Evolutionary conservation across 2,888 invertebrate genomes (phyloP), one percentile per base, ranked within the genome.

Genomic region (Drosophila affinis): DNA sequence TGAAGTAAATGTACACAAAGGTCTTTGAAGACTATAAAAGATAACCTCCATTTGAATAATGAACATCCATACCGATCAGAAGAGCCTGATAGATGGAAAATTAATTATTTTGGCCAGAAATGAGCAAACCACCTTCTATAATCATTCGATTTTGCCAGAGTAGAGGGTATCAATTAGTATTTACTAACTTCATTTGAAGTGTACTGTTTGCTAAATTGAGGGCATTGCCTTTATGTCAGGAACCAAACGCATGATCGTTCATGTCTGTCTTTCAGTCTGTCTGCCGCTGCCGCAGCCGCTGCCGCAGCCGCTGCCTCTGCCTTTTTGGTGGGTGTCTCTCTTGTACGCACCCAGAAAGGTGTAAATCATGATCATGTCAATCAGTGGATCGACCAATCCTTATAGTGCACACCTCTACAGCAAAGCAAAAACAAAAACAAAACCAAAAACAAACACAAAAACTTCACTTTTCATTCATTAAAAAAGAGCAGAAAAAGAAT

Each of bases 351-450:
- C 89, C 87, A 88, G 78, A 78, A 85, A 89, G 89, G 91, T 91
- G 91, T 90, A 91, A 91, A 91, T 91, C 91, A 91, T 88, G 89
- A 90, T 90, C 91, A 81, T 89, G 90, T 90, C 91, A 90, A 90
- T 90, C 90, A 89, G 78, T 67, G 57, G 74, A 72, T 78, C 63
- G 68, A 81, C 82, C 89, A 78, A 74, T 74, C 72, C 72, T 65
- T 72, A 44, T n/a, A 27, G 75, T 73, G 64, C 84, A 84, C 77
- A 79, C 77, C 75, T 86, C 76, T 71, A n/a, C 71, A 53, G 61
- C 29, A 46, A 52, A 39, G 27, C 7, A n/a, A 14, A 12, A 1
- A 21, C 21, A 21, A 21, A 52, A 39, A 39, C 7, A n/a, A 14
- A 12, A 1, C 1, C 21, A 21, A 21, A 52, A 39, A 39, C 7